Base-by-base conservation (phyloP, 2,113 vertebrate genomes). In the Cercocebus atys region DNA sequence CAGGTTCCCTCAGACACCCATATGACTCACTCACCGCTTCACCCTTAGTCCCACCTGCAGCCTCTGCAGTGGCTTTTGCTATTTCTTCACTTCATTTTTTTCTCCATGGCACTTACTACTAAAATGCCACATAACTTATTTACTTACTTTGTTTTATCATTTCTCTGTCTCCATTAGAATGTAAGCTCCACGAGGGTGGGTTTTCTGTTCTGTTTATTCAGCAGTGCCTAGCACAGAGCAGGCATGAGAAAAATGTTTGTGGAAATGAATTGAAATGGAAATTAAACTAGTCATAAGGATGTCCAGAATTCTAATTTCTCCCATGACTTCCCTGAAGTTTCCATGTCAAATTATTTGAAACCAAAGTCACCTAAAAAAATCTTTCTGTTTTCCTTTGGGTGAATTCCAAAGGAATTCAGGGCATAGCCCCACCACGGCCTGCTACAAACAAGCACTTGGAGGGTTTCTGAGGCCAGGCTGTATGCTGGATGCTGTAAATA, bases 41-140 rank as follows among this genome's bases (percentile, higher is more conserved):
- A 23, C 1, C 9, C 55, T 68, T 23, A 3, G 7, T 8, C 35
- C 40, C 8, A 40, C 55, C 4, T 5, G 14, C 3, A 27, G 45
- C n/a, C 8, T 70, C 25, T 0, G 2, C 25, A 13, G 0, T 0
- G 3, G 4, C n/a, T n/a, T 7, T 23, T 0, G 18, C 35, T 10
- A 8, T 9, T n/a, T 18, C 45, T 55, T 80, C 9, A 4, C 13
- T 81, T 85, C 14, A 3, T 11, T 4, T 32, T 64, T 70, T 76
- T 68, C 87, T 78, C 18, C 38, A 16, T 22, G 61, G 14, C 8
- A 5, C 80, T 50, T 18, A 25, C 57, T n/a, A 8, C 50, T 35
- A n/a, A 88, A 55, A 85, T 8, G 1, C 14, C 0, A 2, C 16
- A 5, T 55, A 23, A 32, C 8, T 23, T 11, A 10, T 0, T 14